Conservation (phyloP, 1,140 invertebrate genomes). For the Diabrotica undecimpunctata region DNA sequence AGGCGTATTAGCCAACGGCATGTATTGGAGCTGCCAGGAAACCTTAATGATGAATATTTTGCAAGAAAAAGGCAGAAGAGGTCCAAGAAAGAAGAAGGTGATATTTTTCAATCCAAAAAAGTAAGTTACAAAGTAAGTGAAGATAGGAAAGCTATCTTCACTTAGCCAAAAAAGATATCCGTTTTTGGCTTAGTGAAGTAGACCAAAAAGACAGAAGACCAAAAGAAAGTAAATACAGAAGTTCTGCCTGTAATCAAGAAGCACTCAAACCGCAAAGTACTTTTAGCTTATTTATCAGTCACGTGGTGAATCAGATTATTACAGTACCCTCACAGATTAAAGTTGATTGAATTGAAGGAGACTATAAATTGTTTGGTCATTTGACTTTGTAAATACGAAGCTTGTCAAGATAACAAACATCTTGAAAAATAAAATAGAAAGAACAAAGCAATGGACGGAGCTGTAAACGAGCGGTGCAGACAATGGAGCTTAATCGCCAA, state of each 20-base stretch:
- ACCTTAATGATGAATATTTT: slow-evolving; percentile 93
- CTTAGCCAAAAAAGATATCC: too few relatives aligned
- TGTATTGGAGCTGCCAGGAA: slow-evolving; percentile 88
- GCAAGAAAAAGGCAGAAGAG: slow-evolving; percentile 71
- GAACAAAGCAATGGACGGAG: too few relatives aligned
- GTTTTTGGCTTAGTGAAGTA: too few relatives aligned
- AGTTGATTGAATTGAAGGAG: slow-evolving; percentile 69
- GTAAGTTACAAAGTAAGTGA: slow-evolving; percentile 79
- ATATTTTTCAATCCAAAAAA: slow-evolving; percentile 50
- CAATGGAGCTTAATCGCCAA: too few relatives aligned
- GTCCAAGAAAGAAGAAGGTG: slow-evolving; percentile 76
- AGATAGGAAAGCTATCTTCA: slow-evolving; percentile 79
- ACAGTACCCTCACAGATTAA: slow-evolving; percentile 93
- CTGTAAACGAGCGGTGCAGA: too few relatives aligned
- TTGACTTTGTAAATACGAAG: slow-evolving; percentile 27
- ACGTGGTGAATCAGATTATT: slow-evolving; percentile 90
- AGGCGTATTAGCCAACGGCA: slow-evolving; percentile 92
- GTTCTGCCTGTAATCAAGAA: slow-evolving; percentile 80
- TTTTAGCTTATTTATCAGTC: slow-evolving; percentile 86
- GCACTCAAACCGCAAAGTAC: slow-evolving; percentile 77
- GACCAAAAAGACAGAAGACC: too few relatives aligned
- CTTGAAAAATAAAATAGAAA: too few relatives aligned
- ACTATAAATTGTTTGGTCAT: slow-evolving; percentile 31
- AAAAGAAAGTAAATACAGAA: slow-evolving; percentile 80
- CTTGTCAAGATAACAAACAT: too few relatives aligned